phyloP scores from a whole-genome alignment of 2,797 vertebrate species.

The Enteromius argenteus region DNA sequence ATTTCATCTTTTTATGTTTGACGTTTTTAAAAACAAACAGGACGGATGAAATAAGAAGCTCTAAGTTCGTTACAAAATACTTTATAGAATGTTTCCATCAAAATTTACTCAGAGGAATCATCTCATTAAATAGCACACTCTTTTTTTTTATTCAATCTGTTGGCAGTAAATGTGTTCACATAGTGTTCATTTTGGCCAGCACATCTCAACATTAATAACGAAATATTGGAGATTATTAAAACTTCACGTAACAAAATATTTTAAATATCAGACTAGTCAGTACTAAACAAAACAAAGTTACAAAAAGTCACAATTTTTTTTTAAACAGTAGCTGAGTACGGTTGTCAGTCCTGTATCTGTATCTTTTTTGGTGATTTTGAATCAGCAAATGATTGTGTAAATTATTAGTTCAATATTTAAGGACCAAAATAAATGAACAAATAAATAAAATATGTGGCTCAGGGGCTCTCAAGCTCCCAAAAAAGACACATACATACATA shows the following conservation, averaged over 20 bases:
- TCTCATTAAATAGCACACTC: neutral
- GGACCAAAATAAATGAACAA: neutral
- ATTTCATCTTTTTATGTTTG: conserved; percentile 3
- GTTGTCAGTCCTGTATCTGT: no score
- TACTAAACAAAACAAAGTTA: neutral
- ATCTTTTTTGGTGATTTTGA: neutral
- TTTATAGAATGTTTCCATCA: neutral
- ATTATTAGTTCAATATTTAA: neutral
- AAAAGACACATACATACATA: neutral
- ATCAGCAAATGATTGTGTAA: neutral
- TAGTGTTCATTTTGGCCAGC: conserved; percentile 11
- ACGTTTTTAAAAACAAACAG: conserved; percentile 1
- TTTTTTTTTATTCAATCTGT: neutral
- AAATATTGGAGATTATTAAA: neutral
- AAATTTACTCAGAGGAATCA: no score
- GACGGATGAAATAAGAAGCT: conserved; percentile 13
- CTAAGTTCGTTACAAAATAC: neutral
- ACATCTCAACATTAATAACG: conserved; percentile 9
- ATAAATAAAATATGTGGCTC: neutral
- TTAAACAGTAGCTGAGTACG: no score
- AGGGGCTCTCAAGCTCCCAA: neutral
- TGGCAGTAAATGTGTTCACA: conserved; percentile 5
- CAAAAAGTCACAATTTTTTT: neutral
- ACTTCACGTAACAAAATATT: neutral
- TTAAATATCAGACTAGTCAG: neutral